These are phyloP conservation scores for Melanotaenia duboulayi DNA, from an alignment of 2,113 vertebrate genomes.

Conservation along the genomic window DNA sequence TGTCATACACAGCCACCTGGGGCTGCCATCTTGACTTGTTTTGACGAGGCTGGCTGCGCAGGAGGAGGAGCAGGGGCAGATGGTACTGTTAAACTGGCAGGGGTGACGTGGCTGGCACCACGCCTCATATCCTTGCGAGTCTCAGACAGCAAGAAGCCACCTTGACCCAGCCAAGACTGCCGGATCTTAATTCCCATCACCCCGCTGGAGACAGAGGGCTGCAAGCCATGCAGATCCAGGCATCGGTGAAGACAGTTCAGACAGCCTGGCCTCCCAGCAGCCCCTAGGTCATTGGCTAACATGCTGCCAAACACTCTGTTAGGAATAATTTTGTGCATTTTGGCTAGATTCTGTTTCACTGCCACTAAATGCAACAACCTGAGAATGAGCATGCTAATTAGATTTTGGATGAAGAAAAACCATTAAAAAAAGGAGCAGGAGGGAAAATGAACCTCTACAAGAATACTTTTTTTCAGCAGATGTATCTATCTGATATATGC, in stretches of 20 bases:
- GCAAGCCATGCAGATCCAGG: slow-evolving; percentile 27
- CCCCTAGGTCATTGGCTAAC: slow-evolving; percentile 39
- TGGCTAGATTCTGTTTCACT: slow-evolving; percentile 9
- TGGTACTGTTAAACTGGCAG: slow-evolving; percentile 71
- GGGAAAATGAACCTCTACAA: no score
- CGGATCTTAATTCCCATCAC: slow-evolving; percentile 63
- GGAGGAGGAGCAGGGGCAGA: slow-evolving; percentile 68
- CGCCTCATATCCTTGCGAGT: slow-evolving; percentile 56
- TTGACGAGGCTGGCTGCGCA: slow-evolving; percentile 70
- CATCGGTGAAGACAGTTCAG: slow-evolving; percentile 29
- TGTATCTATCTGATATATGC: background rate
- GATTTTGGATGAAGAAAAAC: background rate
- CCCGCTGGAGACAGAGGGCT: slow-evolving; percentile 43
- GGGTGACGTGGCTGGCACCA: slow-evolving; percentile 61
- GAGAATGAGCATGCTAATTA: slow-evolving; percentile 21
- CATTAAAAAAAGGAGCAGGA: background rate
- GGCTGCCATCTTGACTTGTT: slow-evolving; percentile 79
- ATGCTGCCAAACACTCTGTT: slow-evolving; percentile 40
- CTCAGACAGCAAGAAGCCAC: slow-evolving; percentile 61
- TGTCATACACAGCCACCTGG: slow-evolving; percentile 70
- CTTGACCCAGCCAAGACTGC: slow-evolving; percentile 67
- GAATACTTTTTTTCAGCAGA: background rate
- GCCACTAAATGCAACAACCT: slow-evolving; percentile 18
- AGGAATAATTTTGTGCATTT: slow-evolving; percentile 23
- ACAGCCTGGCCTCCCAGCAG: slow-evolving; percentile 36